phyloP scores from a whole-genome alignment of 1,140 invertebrate genomes.

The Whitmania pigra region DNA sequence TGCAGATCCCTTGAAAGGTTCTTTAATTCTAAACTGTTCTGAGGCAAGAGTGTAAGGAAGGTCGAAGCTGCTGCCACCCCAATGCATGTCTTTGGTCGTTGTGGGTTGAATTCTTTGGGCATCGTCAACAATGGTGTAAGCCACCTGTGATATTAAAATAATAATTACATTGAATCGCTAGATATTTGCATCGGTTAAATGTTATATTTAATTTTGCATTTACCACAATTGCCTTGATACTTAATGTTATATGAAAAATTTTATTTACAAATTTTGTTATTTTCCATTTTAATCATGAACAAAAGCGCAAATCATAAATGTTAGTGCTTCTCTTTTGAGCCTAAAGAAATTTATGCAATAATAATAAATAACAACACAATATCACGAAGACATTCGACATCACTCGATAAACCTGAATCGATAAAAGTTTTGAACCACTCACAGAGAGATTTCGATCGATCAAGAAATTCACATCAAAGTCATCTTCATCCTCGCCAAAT shows the following conservation, averaged over 20 bases:
- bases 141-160: conserved; percentile 16
- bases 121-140: conserved; percentile 27
- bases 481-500: conserved; percentile 21
- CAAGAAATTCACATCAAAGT: conserved; percentile 20
- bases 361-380: background rate
- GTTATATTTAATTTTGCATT: background rate
- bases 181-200: background rate
- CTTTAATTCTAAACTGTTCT: conserved; percentile 57
- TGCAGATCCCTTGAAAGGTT: conserved; percentile 66
- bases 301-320: background rate
- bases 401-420: background rate
- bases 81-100: conserved; percentile 61
- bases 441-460: conserved; percentile 18
- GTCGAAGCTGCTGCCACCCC: conserved; percentile 71
- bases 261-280: background rate
- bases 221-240: background rate
- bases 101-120: conserved; percentile 19
- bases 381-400: background rate
- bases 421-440: background rate
- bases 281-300: background rate
- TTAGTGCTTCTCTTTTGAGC: background rate
- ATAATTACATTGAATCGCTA: background rate
- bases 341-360: background rate
- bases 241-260: background rate
- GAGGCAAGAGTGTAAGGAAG: conserved; percentile 70